Evolutionary conservation across 2,888 invertebrate species (phyloP), one percentile per base, ranked within the genome.

Genomic region (Callyntrura guangdongensis): DNA sequence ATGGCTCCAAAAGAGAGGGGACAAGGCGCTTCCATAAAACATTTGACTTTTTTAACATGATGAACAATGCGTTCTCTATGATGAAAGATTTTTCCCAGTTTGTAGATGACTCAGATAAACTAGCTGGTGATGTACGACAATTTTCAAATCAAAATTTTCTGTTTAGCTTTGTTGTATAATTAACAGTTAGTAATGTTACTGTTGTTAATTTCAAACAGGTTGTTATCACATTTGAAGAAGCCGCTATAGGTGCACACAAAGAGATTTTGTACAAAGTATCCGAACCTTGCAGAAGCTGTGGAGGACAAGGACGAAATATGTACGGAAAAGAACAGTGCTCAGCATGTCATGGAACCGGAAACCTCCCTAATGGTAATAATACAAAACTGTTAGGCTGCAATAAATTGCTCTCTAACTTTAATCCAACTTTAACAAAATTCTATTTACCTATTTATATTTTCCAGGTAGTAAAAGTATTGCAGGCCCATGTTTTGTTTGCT

Each of bases 181-280:
- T 61, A 17, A 14, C n/a, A n/a, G n/a, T n/a, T n/a, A n/a, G n/a
- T n/a, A n/a, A n/a, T n/a, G n/a, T 36, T n/a, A n/a, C n/a, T 36
- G 27, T 79, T 9, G 25, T 14, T 69, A 25, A 8, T 36, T 59
- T 83, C 92, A 93, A 5, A 94, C 98, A 97, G 81, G 97, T 99
- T 96, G 97, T 98, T 94, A 95, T 99, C 93, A 96, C 97, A 0
- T 99, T 99, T 95, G 96, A 97, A 0, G 98, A 99, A 96, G 99
- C 99, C 6, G 99, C 99, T 0, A 96, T 99, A 2, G 99, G 99
- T 59, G 97, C 98, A 0, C 99, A 98, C 95, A 99, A 99, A 95
- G 98, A 99, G 74, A 96, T 99, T 0, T 96, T 96, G 92, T 95
- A 99, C 3, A 99, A 99, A 95, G 97, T 99, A 0, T 96, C 99